Conservation (phyloP, 2,888 invertebrate species). For the Azorinus chamasolen region DNA sequence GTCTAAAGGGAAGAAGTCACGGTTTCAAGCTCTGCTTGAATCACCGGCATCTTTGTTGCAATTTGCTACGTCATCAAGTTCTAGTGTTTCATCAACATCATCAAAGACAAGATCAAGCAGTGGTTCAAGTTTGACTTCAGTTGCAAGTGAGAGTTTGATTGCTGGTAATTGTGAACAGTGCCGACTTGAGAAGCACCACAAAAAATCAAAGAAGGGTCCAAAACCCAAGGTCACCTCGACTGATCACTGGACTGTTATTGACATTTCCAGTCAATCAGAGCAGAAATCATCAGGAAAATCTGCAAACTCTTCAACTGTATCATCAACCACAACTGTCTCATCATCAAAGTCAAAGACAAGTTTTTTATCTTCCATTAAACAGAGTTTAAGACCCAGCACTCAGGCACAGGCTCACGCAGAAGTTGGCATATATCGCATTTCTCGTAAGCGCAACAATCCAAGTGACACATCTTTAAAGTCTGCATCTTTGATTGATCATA, state of each 20-base stretch:
- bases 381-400: slow-evolving; percentile 53
- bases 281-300: neutral
- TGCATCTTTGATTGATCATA: neutral
- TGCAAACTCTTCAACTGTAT: neutral
- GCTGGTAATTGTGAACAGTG: slow-evolving; percentile 41
- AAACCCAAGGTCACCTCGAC: slow-evolving; percentile 33
- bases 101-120: neutral
- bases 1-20: neutral
- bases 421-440: slow-evolving; percentile 43
- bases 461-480: slow-evolving; percentile 1
- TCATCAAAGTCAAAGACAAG: neutral
- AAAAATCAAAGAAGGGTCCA: slow-evolving; percentile 15
- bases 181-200: slow-evolving; percentile 31
- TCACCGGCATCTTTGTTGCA: neutral
- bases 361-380: slow-evolving; percentile 19
- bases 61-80: neutral
- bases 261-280: neutral
- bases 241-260: slow-evolving; percentile 37
- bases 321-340: neutral
- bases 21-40: neutral
- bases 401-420: slow-evolving; percentile 56
- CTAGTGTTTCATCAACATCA: neutral
- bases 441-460: slow-evolving; percentile 35
- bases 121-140: slow-evolving; percentile 10
- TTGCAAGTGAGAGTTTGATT: slow-evolving; percentile 41